phyloP scores from a whole-genome alignment of 2,888 invertebrate genomes.

The Amiota communis region DNA sequence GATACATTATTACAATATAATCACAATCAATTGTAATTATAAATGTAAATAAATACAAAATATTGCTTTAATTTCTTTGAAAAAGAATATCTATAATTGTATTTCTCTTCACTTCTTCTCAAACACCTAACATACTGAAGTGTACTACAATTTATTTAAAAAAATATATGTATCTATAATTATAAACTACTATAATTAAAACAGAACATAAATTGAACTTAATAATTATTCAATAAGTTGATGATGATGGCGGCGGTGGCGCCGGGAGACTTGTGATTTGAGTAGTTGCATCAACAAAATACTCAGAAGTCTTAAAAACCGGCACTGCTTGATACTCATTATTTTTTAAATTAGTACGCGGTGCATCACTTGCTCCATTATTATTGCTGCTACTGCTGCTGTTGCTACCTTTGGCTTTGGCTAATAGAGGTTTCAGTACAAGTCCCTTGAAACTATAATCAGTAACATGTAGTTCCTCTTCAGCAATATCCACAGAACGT shows the following conservation, averaged over 20 bases:
- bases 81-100: not conserved
- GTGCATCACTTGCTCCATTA: constrained; percentile 13
- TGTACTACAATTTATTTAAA: not conserved
- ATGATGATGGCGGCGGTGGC: constrained; percentile 44
- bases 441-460: constrained; percentile 77
- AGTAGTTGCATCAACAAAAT: constrained; percentile 54
- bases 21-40: constrained; percentile 3
- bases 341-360: constrained; percentile 57
- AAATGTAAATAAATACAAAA: constrained; percentile 23
- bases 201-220: not conserved
- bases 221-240: not conserved
- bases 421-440: constrained; percentile 77
- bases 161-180: not conserved
- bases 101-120: too few relatives aligned
- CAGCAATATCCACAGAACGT: constrained; percentile 77
- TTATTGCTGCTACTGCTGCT: constrained; percentile 37
- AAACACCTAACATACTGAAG: too few relatives aligned
- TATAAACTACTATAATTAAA: not conserved
- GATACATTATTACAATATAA: not conserved
- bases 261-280: constrained; percentile 56
- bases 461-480: constrained; percentile 76
- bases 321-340: constrained; percentile 68
- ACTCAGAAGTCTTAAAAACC: constrained; percentile 69
- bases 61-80: constrained; percentile 3
- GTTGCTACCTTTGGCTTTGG: constrained; percentile 52